Conservation (phyloP, 2,113 vertebrate genomes). For the Micronycteris hirsuta region DNA sequence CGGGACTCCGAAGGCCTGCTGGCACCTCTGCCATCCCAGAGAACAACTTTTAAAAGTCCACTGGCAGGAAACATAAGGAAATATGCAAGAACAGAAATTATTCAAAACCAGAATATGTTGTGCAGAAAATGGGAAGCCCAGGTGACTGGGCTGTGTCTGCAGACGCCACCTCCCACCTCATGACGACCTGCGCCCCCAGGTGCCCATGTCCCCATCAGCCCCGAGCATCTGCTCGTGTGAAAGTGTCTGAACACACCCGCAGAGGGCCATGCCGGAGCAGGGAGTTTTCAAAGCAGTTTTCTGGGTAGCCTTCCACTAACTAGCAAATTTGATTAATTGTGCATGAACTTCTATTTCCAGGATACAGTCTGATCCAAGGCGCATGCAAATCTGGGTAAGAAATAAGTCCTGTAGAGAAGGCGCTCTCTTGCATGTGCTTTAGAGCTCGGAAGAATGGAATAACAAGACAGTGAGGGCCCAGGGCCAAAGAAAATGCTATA, state of each 20-base stretch:
- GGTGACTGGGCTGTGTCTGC: fast-evolving
- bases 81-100: background rate
- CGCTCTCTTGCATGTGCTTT: constrained; percentile 14
- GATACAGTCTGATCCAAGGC: background rate
- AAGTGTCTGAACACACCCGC: background rate
- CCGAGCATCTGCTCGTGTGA: background rate
- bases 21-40: background rate
- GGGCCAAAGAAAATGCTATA: constrained; percentile 39
- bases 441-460: background rate
- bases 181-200: fast-evolving
- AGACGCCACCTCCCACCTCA: fast-evolving
- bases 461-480: background rate
- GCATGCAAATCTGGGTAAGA: background rate
- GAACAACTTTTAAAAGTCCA: background rate
- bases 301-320: constrained; percentile 35
- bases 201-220: fast-evolving
- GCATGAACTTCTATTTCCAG: constrained; percentile 38
- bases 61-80: background rate
- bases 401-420: background rate
- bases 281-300: background rate
- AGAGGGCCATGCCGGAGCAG: background rate
- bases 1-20: no score
- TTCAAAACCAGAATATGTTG: background rate
- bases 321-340: constrained; percentile 52
- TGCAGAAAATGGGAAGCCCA: background rate